Evolutionary conservation across 2,888 invertebrate genomes (phyloP).

Genomic region (Erannis defoliaria): DNA sequence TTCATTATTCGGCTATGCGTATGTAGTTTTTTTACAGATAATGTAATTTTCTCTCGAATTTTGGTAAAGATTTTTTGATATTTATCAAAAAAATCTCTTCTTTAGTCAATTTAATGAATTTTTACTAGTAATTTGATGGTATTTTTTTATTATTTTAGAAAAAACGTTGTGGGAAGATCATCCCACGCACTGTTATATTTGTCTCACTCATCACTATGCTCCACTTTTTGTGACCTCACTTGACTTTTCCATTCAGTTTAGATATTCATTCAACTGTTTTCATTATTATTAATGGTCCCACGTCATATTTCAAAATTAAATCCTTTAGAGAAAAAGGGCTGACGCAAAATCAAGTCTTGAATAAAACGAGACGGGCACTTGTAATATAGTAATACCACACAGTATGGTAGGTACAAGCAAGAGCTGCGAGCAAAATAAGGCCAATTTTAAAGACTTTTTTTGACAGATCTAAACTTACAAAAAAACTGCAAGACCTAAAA

Average conservation of each 20-base stretch:
- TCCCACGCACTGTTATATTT: background rate
- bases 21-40: too few relatives aligned
- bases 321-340: conserved; percentile 16
- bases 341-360: conserved; percentile 20
- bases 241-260: conserved; percentile 13
- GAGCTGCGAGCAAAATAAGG: too few relatives aligned
- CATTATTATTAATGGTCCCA: conserved; percentile 12
- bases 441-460: too few relatives aligned
- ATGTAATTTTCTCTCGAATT: too few relatives aligned
- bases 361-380: conserved; percentile 20
- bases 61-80: too few relatives aligned
- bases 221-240: conserved; percentile 5
- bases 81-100: too few relatives aligned
- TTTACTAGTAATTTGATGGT: too few relatives aligned
- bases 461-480: too few relatives aligned
- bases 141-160: background rate
- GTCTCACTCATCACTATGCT: background rate
- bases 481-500: too few relatives aligned
- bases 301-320: conserved; percentile 8
- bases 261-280: conserved; percentile 29
- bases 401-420: too few relatives aligned
- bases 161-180: background rate
- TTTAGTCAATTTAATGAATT: too few relatives aligned
- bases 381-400: background rate
- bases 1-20: too few relatives aligned